phyloP scores from a whole-genome alignment of 2,113 vertebrate genomes.

The Procavia capensis region DNA sequence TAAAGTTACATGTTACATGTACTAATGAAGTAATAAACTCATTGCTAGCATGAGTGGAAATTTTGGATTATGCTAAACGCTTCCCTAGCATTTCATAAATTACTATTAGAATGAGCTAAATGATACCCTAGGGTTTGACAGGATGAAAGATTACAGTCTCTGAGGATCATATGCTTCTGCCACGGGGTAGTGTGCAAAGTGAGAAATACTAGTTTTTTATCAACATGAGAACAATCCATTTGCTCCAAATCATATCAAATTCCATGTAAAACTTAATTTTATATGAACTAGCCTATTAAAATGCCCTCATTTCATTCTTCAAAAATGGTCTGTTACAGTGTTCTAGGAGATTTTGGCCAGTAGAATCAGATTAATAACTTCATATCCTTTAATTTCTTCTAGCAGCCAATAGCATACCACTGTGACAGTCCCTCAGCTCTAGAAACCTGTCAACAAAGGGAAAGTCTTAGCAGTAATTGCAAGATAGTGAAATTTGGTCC shows the following conservation, averaged over 20 bases:
- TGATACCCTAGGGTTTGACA: neutral
- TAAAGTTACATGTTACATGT: slow-evolving; percentile 28
- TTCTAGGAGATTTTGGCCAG: neutral
- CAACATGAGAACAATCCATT: neutral
- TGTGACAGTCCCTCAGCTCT: neutral
- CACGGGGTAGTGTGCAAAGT: neutral
- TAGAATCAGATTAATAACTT: slow-evolving; percentile 1
- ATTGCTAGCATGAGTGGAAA: slow-evolving; percentile 13
- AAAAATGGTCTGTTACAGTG: slow-evolving; percentile 3
- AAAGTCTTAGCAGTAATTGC: neutral
- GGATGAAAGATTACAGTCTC: neutral
- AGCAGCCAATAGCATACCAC: neutral
- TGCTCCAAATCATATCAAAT: slow-evolving; percentile 35
- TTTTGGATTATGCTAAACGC: neutral
- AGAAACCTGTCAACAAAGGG: neutral
- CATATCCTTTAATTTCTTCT: neutral
- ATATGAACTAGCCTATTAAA: neutral
- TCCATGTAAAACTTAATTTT: slow-evolving; percentile 24
- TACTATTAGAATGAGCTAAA: neutral
- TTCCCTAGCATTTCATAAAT: slow-evolving; percentile 37
- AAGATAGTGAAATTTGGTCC: neutral
- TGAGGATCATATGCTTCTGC: neutral
- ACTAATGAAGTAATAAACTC: slow-evolving; percentile 6
- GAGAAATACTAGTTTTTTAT: neutral
- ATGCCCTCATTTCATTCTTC: neutral